A percentile compares a stretch with the other conserved stretches of the same genome.
These are phyloP conservation scores for Thamnophis sirtalis DNA, from an alignment of 2,113 vertebrate species.

Conservation along the genomic window DNA sequence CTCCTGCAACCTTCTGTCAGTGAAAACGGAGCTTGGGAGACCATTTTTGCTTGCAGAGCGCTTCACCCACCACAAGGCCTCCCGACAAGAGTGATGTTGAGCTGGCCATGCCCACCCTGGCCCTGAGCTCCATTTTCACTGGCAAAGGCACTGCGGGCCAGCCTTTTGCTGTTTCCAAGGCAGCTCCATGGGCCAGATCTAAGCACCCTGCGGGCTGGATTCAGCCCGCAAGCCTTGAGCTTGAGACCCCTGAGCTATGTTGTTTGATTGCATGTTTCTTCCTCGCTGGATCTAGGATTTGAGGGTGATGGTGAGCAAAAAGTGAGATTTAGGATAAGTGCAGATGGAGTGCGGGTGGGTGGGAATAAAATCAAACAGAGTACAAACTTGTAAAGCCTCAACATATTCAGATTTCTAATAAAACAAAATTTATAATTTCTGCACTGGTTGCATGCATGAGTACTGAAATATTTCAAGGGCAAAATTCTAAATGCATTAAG, in stretches of 20 bases:
- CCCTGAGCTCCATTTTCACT: too few relatives aligned
- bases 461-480: conserved; percentile 42
- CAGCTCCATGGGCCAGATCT: too few relatives aligned
- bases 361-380: background rate
- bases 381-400: background rate
- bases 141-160: too few relatives aligned
- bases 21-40: too few relatives aligned
- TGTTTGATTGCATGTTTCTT: background rate
- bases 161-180: too few relatives aligned
- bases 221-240: too few relatives aligned
- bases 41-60: too few relatives aligned
- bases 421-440: background rate
- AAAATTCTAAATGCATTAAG: background rate
- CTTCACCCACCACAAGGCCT: too few relatives aligned
- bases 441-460: background rate
- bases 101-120: too few relatives aligned
- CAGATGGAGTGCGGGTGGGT: background rate
- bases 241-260: background rate
- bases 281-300: background rate
- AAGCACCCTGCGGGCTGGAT: too few relatives aligned
- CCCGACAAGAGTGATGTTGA: too few relatives aligned
- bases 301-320: background rate
- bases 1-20: too few relatives aligned
- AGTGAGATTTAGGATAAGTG: background rate
- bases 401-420: background rate